Evolutionary conservation across 1,140 invertebrate genomes (phyloP).

Genomic region (Bombyx mandarina): DNA sequence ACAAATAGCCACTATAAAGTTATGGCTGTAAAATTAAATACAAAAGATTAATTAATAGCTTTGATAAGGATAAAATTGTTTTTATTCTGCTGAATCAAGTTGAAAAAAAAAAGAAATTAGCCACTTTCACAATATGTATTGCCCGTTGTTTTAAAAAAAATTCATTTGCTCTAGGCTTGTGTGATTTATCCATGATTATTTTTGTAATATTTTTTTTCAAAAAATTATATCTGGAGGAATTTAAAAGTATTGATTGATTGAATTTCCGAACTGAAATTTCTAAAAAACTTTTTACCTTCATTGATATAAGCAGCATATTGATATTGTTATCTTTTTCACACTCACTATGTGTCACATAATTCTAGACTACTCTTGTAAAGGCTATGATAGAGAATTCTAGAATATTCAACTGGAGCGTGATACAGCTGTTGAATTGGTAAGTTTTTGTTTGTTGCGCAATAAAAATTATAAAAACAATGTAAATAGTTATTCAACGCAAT

Average conservation of each 20-base stretch:
- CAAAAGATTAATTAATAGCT: too few species aligned
- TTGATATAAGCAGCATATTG: background rate
- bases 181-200: background rate
- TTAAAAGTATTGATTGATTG: background rate
- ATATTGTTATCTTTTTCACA: background rate
- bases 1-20: too few species aligned
- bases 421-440: conserved; percentile 11
- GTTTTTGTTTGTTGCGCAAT: conserved; percentile 60
- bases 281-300: background rate
- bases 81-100: too few species aligned
- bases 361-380: background rate
- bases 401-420: conserved; percentile 8
- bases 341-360: background rate
- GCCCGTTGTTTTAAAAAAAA: too few species aligned
- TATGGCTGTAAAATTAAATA: too few species aligned
- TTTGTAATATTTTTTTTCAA: background rate
- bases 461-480: conserved; percentile 15
- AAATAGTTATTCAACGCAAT: conserved; percentile 11
- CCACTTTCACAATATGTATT: too few species aligned
- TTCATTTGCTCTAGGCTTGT: background rate
- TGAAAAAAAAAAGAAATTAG: too few species aligned
- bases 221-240: background rate
- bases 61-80: too few species aligned
- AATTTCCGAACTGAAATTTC: background rate
- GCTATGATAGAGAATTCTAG: background rate